Base-by-base conservation (phyloP, 2,888 invertebrate genomes). In the Girardia tigrina region DNA sequence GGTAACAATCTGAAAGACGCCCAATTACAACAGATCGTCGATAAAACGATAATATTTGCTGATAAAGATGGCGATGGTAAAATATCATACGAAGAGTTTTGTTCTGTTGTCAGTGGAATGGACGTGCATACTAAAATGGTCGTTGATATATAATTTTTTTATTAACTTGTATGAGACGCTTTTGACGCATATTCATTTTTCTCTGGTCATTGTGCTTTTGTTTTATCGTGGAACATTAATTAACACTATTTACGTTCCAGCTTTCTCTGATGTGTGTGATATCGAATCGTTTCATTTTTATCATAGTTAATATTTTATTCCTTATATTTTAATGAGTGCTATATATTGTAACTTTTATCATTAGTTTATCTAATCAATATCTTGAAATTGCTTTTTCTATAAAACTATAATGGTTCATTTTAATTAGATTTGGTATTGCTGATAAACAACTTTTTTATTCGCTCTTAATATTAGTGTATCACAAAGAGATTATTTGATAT, bases 61-160 rank as follows among this genome's bases (percentile, higher is more conserved):
- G 98, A 99, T 86, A 94, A 94, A 85, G 98, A 99, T 86, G 95
- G 95, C 84, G 98, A 98, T 86, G 98, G 98, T 79, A 97, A 95
- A 88, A 98, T 98, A 83, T 97, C 95, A 78, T 98, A 98, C 86
- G 94, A 97, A 86, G 98, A 99, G 87, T 98, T 99, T 86, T 98
- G 97, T 88, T 91, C 88, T 88, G 88, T 97, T 82, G 95, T 99
- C 82, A 95, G 95, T 83, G 94, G 93, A 86, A 93, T 98, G 81
- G 98, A 98, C 87, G 95, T 98, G 83, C 97, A 98, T 88, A 98
- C 98, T 90, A 98, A 98, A 87, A 99, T 98, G 98, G 97, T 98
- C 82, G 97, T 98, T 81, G 97, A 98, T 87, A 95, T 98, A 85
- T 97, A 77, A 42, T 2, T 8, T 28, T 23, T 70, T 70, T 70